Evolutionary conservation across 2,888 invertebrate species (phyloP).

Genomic region (Phaedon cochleariae): DNA sequence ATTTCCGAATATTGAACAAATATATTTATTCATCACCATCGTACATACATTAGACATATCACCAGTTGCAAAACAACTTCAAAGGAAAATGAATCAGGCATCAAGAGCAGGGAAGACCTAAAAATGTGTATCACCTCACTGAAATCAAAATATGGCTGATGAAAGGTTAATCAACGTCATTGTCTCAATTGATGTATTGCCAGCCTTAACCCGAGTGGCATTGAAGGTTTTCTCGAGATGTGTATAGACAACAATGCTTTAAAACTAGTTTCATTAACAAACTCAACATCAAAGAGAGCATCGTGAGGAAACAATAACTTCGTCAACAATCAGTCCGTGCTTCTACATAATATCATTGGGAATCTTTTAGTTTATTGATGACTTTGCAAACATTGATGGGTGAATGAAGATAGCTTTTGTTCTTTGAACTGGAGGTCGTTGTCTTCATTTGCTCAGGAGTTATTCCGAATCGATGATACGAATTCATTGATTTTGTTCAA

Average conservation of each 20-base stretch:
- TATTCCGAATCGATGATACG: neutral
- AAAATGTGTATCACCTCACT: neutral
- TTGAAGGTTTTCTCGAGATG: constrained; percentile 19
- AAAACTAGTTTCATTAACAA: constrained; percentile 3
- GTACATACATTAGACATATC: too few relatives aligned
- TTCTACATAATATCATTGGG: neutral
- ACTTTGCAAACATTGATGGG: neutral
- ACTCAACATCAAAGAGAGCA: constrained; percentile 15
- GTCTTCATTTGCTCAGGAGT: neutral
- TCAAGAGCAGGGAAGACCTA: neutral
- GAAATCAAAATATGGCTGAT: neutral
- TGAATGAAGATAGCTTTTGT: neutral
- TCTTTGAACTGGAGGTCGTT: neutral
- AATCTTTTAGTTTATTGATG: neutral
- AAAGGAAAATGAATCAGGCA: too few relatives aligned
- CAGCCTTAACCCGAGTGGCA: neutral
- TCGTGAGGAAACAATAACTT: neutral
- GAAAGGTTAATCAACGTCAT: neutral
- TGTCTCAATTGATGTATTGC: neutral
- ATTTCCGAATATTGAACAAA: too few relatives aligned
- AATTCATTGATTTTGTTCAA: too few relatives aligned
- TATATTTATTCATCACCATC: too few relatives aligned
- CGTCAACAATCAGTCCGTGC: neutral
- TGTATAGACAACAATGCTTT: constrained; percentile 14
- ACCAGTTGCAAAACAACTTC: too few relatives aligned